A percentile compares a stretch with the other conserved stretches of the same genome.
Evolutionary conservation across 2,888 invertebrate genomes (phyloP).

Genomic region (Eilema sororculum): DNA sequence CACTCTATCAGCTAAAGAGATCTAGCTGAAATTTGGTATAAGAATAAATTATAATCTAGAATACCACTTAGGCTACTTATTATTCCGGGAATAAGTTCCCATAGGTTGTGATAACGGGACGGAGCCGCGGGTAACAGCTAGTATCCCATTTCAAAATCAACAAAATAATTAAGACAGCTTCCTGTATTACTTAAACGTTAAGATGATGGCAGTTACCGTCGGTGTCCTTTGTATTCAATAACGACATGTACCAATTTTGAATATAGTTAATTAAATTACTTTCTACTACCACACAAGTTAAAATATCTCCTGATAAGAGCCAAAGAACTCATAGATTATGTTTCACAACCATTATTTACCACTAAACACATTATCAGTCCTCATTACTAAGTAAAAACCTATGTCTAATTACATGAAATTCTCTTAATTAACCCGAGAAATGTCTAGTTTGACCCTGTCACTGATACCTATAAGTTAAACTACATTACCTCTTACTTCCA

Average conservation of each 20-base stretch:
- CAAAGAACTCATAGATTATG: slow-evolving; percentile 25
- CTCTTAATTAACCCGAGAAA: slow-evolving; percentile 47
- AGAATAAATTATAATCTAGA: too few relatives aligned
- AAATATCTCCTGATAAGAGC: slow-evolving; percentile 13
- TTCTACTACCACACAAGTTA: slow-evolving; percentile 19
- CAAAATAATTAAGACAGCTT: neutral
- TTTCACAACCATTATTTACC: slow-evolving; percentile 30
- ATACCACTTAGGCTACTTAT: too few relatives aligned
- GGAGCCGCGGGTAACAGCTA: too few relatives aligned
- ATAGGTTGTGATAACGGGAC: too few relatives aligned
- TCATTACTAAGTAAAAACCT: slow-evolving; percentile 49
- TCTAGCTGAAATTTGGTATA: too few relatives aligned
- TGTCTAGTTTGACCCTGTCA: slow-evolving; percentile 26
- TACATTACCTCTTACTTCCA: neutral
- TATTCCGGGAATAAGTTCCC: too few relatives aligned
- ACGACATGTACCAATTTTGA: slow-evolving; percentile 5
- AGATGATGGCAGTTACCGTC: neutral
- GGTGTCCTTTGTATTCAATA: slow-evolving; percentile 1
- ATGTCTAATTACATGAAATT: slow-evolving; percentile 52
- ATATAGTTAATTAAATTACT: neutral
- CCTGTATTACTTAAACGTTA: neutral
- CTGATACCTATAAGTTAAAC: neutral
- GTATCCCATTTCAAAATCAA: neutral
- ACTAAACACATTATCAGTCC: slow-evolving; percentile 34
- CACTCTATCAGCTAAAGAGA: too few relatives aligned